Evolutionary conservation across 1,140 invertebrate species (phyloP), one percentile per base, ranked within the genome.

Genomic region (Harlomillsia oculata): DNA sequence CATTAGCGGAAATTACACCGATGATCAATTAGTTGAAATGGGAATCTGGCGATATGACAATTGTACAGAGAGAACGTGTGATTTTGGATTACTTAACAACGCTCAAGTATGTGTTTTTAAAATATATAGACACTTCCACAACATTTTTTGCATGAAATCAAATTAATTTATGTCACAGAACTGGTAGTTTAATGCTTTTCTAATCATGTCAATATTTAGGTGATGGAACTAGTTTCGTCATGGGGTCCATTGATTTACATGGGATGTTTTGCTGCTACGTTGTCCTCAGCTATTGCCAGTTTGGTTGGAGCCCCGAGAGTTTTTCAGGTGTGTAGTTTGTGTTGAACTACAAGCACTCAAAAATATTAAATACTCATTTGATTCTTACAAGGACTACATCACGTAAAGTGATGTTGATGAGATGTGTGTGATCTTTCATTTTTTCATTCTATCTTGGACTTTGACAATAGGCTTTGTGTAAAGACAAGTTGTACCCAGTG

Each of bases 251-350:
- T 83, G 2, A 78, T 82, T 46, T 78, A 77, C 29, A 62, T 62
- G 60, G 56, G 60, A 20, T 82, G 81, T 53, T 81, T 82, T 66
- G 79, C 82, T 21, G 82, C 82, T 14, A 82, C 81, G 8, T 67
- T 84, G 1, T 80, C 77, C 13, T 82, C 80, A 9, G 82, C 82
- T 32, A 72, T 83, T 36, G 81, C 81, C 9, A 77, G 76, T 68
- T 70, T 83, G 48, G 79, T 83, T 41, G 76, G 77, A 59, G 82
- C 81, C n/a, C 80, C 82, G 3, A 61, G 69, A 63, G 68, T 72
- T 8, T 63, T 63, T 13, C 61, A 63, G 55, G 60, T 62, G 49
- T 28, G 30, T 16, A 25, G 6, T 25, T 8, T 9, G 9, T 36
- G 3, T 18, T 53, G 13, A 28, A 25, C 13, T 53, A 14, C 34